Evolutionary conservation across 2,113 vertebrate species (phyloP).

Genomic region (Oriolus oriolus): DNA sequence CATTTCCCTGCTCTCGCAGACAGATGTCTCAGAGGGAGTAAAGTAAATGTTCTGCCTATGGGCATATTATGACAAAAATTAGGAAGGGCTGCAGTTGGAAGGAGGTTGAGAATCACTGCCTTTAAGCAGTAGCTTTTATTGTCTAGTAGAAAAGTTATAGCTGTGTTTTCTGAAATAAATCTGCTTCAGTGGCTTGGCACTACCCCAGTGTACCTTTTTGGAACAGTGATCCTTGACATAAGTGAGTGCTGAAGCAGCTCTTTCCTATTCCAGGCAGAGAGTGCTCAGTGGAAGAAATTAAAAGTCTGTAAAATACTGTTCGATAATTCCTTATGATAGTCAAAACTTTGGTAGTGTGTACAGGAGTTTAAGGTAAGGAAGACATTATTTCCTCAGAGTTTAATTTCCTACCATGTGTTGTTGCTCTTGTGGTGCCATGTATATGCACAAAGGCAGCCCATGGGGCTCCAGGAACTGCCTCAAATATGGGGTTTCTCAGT

Average conservation of each 20-base stretch:
- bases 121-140: neutral
- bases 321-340: neutral
- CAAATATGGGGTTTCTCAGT: neutral
- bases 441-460: neutral
- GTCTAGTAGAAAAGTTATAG: neutral
- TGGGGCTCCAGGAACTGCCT: neutral
- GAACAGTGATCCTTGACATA: neutral
- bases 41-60: neutral
- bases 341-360: neutral
- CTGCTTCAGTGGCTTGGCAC: neutral
- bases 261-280: neutral
- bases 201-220: neutral
- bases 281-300: neutral
- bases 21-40: rapidly evolving
- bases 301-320: neutral
- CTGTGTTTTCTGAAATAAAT: neutral
- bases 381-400: neutral
- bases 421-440: neutral
- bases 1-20: neutral
- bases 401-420: rapidly evolving
- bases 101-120: neutral
- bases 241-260: neutral
- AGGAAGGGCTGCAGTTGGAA: neutral
- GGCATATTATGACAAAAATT: neutral
- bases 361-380: neutral